These are phyloP conservation scores for Actinemys pallida DNA, from an alignment of 2,113 vertebrate genomes.

Conservation along the genomic window DNA sequence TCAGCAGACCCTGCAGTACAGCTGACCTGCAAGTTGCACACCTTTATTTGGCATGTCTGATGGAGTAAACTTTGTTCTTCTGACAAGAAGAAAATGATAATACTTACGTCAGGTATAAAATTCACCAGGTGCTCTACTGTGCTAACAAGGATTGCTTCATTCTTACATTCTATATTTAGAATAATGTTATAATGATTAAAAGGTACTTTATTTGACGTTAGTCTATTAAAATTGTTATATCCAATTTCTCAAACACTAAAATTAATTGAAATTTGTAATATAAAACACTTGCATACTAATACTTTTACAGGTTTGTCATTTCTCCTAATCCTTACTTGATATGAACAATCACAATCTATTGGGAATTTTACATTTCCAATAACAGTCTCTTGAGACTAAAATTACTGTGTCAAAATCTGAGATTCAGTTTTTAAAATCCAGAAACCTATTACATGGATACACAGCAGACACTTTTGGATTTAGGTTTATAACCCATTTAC, in stretches of 20 bases:
- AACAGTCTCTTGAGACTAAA: not conserved
- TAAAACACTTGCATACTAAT: not conserved
- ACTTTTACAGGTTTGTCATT: not conserved
- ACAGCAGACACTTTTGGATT: constrained; percentile 7
- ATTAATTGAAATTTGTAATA: not conserved
- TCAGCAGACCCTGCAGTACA: not conserved
- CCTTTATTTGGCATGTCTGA: not conserved
- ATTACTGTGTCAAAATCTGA: not conserved
- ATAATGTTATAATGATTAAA: not conserved
- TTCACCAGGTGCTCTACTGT: not conserved
- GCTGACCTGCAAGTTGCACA: not conserved
- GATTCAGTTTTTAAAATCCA: not conserved
- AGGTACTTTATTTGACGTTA: not conserved
- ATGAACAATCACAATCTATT: not conserved
- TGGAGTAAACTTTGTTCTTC: not conserved
- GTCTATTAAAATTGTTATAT: not conserved
- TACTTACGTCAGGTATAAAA: not conserved
- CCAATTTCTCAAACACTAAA: not conserved
- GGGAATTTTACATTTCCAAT: not conserved
- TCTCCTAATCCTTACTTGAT: constrained; percentile 3
- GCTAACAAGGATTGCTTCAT: not conserved
- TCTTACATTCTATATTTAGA: not conserved
- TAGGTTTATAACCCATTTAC: constrained; percentile 37
- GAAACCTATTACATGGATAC: not conserved
- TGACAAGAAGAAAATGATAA: not conserved